A percentile compares a stretch with the other conserved stretches of the same genome.
Conservation (phyloP, 2,113 vertebrate genomes). For the Pollachius pollachius region DNA sequence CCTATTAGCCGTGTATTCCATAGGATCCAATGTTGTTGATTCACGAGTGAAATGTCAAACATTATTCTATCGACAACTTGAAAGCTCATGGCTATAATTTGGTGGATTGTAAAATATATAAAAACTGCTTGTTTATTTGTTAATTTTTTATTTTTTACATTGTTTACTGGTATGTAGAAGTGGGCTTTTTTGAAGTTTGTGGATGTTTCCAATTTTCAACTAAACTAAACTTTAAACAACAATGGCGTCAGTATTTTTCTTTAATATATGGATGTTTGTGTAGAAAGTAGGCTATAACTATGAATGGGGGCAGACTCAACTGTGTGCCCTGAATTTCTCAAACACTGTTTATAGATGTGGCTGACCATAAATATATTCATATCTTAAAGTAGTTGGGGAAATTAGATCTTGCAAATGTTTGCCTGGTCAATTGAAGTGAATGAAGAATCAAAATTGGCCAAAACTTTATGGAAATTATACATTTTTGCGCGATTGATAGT, state of each 20-base stretch:
- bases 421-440: no score
- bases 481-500: no score
- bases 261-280: background rate
- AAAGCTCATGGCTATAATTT: slow-evolving; percentile 1
- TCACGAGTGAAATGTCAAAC: slow-evolving; percentile 6
- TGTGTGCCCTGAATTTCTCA: no score
- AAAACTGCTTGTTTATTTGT: background rate
- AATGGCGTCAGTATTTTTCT: background rate
- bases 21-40: slow-evolving; percentile 1
- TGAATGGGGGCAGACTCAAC: no score
- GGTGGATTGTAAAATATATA: slow-evolving; percentile 16
- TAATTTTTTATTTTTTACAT: background rate
- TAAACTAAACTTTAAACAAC: background rate
- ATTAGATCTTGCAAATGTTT: no score
- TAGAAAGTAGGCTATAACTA: no score
- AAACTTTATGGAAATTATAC: no score
- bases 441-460: no score
- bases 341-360: no score
- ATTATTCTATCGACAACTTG: background rate
- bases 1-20: no score
- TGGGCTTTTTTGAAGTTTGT: slow-evolving; percentile 20
- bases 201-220: slow-evolving; percentile 10
- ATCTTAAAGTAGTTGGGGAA: no score
- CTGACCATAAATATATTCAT: no score
- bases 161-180: slow-evolving; percentile 30